Evolutionary conservation across 2,113 vertebrate genomes (phyloP).

Genomic region (Oceanites oceanicus): DNA sequence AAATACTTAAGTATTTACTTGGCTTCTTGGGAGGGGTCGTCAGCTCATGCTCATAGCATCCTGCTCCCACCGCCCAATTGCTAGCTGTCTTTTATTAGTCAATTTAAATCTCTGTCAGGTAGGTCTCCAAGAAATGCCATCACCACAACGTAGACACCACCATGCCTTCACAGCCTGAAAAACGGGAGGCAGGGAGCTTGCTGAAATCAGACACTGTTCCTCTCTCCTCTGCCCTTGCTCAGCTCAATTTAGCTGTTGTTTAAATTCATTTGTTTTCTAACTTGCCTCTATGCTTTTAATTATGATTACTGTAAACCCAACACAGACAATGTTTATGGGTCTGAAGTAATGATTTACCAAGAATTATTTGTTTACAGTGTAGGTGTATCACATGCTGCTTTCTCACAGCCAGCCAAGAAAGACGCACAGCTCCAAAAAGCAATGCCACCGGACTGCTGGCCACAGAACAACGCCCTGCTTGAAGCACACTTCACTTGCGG

Average conservation of each 20-base stretch:
- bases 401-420: neutral
- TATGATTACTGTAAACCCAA: neutral
- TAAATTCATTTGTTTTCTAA: neutral
- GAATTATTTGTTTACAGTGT: neutral
- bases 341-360: neutral
- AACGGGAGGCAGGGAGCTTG: neutral
- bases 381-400: neutral
- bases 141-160: neutral
- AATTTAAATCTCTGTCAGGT: neutral
- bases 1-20: no score
- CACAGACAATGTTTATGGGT: neutral
- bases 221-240: neutral
- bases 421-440: neutral
- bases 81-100: neutral
- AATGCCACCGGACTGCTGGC: neutral
- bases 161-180: neutral
- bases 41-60: neutral
- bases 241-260: neutral
- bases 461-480: no score
- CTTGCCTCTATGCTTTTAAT: neutral
- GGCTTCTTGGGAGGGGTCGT: neutral
- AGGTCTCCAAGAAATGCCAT: no score
- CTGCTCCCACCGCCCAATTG: accelerated
- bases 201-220: neutral
- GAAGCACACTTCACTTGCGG: no score